Conservation (phyloP, 2,113 vertebrate species). For the Sinosuthora webbiana region DNA sequence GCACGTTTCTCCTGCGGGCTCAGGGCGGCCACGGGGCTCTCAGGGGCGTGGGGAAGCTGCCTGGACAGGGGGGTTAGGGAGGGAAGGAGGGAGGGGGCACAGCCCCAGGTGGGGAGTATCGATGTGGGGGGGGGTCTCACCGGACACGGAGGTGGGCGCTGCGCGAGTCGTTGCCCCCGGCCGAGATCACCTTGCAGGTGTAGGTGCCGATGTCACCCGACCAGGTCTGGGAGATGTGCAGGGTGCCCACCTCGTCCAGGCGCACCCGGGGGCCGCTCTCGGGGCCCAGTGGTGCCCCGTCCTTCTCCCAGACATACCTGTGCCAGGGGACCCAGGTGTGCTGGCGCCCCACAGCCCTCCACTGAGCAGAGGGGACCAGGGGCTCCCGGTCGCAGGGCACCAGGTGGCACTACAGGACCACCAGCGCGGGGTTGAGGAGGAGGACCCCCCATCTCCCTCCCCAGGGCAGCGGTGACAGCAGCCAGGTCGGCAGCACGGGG, state of each 20-base stretch:
- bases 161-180: slow-evolving; percentile 91
- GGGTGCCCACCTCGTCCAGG: slow-evolving; percentile 82
- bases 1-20: slow-evolving; percentile 85
- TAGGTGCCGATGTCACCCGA: slow-evolving; percentile 96
- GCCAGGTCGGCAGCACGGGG: accelerated
- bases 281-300: slow-evolving; percentile 75
- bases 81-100: neutral
- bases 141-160: slow-evolving; percentile 92
- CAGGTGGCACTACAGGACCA: slow-evolving; percentile 58
- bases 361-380: accelerated
- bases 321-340: neutral
- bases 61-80: slow-evolving; percentile 65
- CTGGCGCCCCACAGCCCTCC: neutral
- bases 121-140: slow-evolving; percentile 60
- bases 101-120: accelerated
- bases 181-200: slow-evolving; percentile 90
- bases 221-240: slow-evolving; percentile 98
- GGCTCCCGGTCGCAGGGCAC: neutral
- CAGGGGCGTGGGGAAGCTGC: slow-evolving; percentile 90
- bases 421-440: neutral
- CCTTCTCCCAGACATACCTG: slow-evolving; percentile 96
- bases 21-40: slow-evolving; percentile 82
- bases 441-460: neutral
- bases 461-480: neutral
- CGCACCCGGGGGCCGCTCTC: slow-evolving; percentile 82